phyloP scores from a whole-genome alignment of 2,113 vertebrate genomes.

The Perognathus longimembris region DNA sequence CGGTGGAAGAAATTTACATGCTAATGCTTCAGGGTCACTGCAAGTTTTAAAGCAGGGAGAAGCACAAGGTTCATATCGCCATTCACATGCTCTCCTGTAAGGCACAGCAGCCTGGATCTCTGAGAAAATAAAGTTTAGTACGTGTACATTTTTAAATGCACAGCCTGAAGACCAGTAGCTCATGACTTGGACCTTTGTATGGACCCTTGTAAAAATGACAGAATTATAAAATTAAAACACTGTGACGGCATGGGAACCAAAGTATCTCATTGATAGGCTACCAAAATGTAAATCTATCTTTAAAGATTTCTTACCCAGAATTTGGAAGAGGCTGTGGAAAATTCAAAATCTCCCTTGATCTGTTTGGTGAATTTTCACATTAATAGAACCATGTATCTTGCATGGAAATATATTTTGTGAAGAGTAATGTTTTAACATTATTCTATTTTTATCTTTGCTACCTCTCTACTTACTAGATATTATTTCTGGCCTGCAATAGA shows the following conservation, averaged over 20 bases:
- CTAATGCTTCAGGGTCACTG: slow-evolving; percentile 91
- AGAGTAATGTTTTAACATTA: not conserved
- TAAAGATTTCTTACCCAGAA: not conserved
- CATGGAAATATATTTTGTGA: slow-evolving; percentile 29
- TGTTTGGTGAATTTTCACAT: not conserved
- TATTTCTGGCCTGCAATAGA: slow-evolving; percentile 20
- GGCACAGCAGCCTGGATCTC: slow-evolving; percentile 94
- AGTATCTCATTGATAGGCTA: not conserved
- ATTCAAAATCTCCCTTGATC: not conserved
- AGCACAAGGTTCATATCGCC: slow-evolving; percentile 95
- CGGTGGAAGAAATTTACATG: slow-evolving; percentile 95
- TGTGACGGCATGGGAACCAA: not conserved
- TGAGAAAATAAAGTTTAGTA: slow-evolving; percentile 75
- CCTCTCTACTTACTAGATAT: not conserved
- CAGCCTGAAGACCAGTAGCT: slow-evolving; percentile 16
- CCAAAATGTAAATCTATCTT: not conserved
- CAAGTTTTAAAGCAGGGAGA: slow-evolving; percentile 96
- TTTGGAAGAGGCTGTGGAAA: not conserved
- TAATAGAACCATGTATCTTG: not conserved
- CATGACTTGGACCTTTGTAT: not conserved
- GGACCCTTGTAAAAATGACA: not conserved
- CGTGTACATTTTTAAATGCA: not conserved
- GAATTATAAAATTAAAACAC: not conserved
- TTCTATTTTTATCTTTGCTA: slow-evolving; percentile 17
- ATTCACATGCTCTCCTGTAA: slow-evolving; percentile 97